Evolutionary conservation across 2,888 invertebrate genomes (phyloP), one percentile per base, ranked within the genome.

Genomic region (Amphipoea oculea): DNA sequence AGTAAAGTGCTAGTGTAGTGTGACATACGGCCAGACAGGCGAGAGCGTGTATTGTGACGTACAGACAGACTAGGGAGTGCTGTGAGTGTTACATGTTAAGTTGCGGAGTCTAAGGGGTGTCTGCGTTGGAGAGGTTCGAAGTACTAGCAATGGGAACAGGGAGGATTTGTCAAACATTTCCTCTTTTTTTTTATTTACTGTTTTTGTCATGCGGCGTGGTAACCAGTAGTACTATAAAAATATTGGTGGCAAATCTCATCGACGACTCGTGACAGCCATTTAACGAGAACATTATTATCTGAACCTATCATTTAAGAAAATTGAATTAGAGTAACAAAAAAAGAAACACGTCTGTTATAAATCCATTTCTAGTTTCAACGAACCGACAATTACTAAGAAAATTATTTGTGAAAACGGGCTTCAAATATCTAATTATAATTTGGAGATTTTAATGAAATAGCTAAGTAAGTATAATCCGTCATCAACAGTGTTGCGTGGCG

Each of bases 1-100:
- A 90, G 82, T 92, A 89, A 81, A 84, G 79, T 78, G 70, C 75
- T 79, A 83, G 78, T 86, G 80, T 85, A 66, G 65, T 40, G 78
- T 73, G 80, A 78, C 80, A 65, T 14, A 81, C 73, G 69, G 65
- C 77, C 72, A 76, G 83, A 82, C 82, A 74, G 74, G 83, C 79
- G 79, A 82, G 65, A 73, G 62, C 63, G 76, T 69, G 79, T 74
- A 48, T 82, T 65, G 75, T 82, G 65, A 79, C 82, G n/a, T n/a
- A 71, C 40, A n/a, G 62, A 77, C 72, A 73, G 79, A 84, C 82
- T 78, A 80, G 85, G 78, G 73, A 82, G 70, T 80, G 73, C 84
- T 87, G 76, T 79, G 76, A 84, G 66, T 82, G 73, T 80, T 79
- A 87, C 20, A 36, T 12, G 48, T 66, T 79, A 71, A 68, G 48